Evolutionary conservation across 2,888 invertebrate species (phyloP).

Genomic region (Escarpia spicata): DNA sequence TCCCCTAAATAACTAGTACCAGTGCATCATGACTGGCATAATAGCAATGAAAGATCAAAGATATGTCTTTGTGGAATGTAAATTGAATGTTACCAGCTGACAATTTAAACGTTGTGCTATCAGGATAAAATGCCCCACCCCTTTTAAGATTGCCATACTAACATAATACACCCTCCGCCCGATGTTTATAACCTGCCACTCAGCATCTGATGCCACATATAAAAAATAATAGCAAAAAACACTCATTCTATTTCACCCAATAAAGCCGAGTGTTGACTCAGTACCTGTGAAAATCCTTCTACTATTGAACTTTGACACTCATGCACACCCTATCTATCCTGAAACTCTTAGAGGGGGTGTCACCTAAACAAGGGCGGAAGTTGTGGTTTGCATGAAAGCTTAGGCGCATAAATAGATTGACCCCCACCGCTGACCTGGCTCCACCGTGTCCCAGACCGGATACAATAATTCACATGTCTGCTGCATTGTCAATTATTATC

Average conservation of each 20-base stretch:
- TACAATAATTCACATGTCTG: background rate
- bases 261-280: background rate
- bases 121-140: background rate
- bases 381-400: background rate
- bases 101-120: background rate
- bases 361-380: background rate
- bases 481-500: background rate
- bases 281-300: background rate
- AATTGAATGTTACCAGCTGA: background rate
- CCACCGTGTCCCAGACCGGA: background rate
- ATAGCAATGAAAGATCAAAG: background rate
- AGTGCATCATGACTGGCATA: no score
- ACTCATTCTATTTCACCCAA: background rate
- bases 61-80: background rate
- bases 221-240: background rate
- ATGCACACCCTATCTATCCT: background rate
- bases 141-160: background rate
- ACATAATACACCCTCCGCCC: background rate
- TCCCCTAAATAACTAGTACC: no score
- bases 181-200: background rate
- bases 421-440: background rate
- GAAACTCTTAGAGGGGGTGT: background rate
- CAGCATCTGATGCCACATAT: background rate
- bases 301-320: slow-evolving; percentile 1
- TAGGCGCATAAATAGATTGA: background rate